Evolutionary conservation across 2,888 invertebrate genomes (phyloP), one percentile per base, ranked within the genome.

Genomic region (Stomorhina lunata): DNA sequence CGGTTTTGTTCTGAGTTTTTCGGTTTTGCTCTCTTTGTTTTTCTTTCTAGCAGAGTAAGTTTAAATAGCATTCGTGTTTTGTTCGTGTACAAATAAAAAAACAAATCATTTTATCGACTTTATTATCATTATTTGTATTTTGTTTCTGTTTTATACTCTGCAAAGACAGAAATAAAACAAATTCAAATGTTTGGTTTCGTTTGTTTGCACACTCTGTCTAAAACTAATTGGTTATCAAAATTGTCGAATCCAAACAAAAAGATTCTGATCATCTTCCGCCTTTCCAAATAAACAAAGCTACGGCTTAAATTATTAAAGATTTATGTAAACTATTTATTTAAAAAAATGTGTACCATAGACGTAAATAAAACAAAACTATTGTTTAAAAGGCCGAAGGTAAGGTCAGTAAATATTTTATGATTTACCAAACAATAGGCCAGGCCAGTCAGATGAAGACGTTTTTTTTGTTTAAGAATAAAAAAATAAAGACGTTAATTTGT

Each of bases 321-420:
- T 50, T 50, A 37, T 50, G 17, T 69, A 0, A 29, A 57, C 2
- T n/a, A 45, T 29, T 15, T 45, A 45, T 22, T 15, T 22, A 61
- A 61, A 22, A 1, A 55, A 55, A 20, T 2, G 0, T 22, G 20
- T 25, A 25, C 48, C 9, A 48, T 27, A 29, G 1, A 25, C 37
- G n/a, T 27, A 57, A 63, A 63, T n/a, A 48, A 59, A 37, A 34
- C n/a, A 48, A 22, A 12, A 55, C 57, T 57, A 71, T 37, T 69
- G 25, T 43, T 50, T n/a, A 53, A 61, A 9, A 20, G 34, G 37
- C n/a, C 29, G 81, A 81, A 81, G 77, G 66, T 68, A 66, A 77
- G 66, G 80, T 81, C 55, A 77, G 65, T 45, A 43, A 65, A 69
- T 50, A 25, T 63, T 71, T 50, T 48, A 57, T n/a, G 22, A 32